A percentile compares a stretch with the other conserved stretches of the same genome.
Evolutionary conservation across 2,888 invertebrate species (phyloP).

Genomic region (Osedax frankpressi): DNA sequence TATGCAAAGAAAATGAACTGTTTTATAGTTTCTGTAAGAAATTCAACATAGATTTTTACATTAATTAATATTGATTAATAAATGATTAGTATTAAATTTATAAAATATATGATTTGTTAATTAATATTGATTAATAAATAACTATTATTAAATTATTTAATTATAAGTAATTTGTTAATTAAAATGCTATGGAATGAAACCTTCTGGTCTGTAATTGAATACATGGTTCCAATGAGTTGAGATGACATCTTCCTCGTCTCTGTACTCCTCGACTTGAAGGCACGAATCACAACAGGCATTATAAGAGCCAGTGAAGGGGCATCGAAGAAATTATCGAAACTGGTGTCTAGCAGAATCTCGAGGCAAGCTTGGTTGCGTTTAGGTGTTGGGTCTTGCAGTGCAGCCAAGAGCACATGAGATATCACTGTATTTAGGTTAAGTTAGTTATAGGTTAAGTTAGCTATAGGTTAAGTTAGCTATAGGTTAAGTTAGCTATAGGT

Average conservation of each 20-base stretch:
- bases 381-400: constrained; percentile 79
- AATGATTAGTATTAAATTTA: too few species aligned
- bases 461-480: too few species aligned
- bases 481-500: too few species aligned
- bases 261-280: constrained; percentile 90
- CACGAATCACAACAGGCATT: constrained; percentile 96
- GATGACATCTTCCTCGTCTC: constrained; percentile 98
- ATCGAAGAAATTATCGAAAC: constrained; percentile 98
- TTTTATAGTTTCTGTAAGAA: too few species aligned
- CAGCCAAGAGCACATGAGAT: constrained; percentile 58
- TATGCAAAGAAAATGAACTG: neutral
- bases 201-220: constrained; percentile 93
- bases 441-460: too few species aligned
- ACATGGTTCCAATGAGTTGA: constrained; percentile 99
- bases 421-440: too few species aligned
- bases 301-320: constrained; percentile 94
- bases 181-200: constrained; percentile 32
- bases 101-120: too few species aligned
- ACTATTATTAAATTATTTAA: too few species aligned
- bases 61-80: too few species aligned
- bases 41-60: too few species aligned
- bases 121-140: too few species aligned
- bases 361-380: constrained; percentile 82
- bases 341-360: constrained; percentile 60
- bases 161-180: neutral